Evolutionary conservation across 2,888 invertebrate genomes (phyloP).

Genomic region (Adelphocoris suturalis): DNA sequence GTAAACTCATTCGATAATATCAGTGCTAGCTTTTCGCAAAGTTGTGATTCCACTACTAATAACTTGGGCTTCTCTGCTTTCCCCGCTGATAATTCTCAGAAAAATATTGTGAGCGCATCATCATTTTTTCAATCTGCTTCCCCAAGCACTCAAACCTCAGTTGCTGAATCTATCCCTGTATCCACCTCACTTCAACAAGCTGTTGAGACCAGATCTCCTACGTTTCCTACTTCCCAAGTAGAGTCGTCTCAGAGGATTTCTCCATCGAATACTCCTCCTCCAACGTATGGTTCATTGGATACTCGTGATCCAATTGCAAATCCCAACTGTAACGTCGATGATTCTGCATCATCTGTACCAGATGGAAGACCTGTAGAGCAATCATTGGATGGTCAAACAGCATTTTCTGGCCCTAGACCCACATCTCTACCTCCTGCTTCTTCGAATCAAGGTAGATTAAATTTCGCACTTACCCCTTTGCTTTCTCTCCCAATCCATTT

Average conservation of each 20-base stretch:
- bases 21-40: conserved; percentile 5
- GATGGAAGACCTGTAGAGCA: conserved; percentile 25
- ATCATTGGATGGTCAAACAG: neutral
- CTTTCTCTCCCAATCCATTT: conserved; percentile 76
- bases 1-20: neutral
- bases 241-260: neutral
- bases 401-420: neutral
- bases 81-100: neutral
- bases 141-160: neutral
- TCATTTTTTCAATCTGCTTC: conserved; percentile 53
- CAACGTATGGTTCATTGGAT: conserved; percentile 64
- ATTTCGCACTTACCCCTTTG: neutral
- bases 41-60: neutral
- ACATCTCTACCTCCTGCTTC: conserved; percentile 80
- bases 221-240: conserved; percentile 22
- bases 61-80: neutral
- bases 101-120: conserved; percentile 38
- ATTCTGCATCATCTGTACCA: neutral
- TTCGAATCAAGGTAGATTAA: neutral
- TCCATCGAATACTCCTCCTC: conserved; percentile 67
- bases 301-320: neutral
- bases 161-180: neutral
- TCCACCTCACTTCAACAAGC: neutral
- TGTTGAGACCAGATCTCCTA: neutral
- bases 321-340: neutral